These are phyloP conservation scores for Procapra przewalskii DNA, from an alignment of 2,113 vertebrate species.

Conservation along the genomic window DNA sequence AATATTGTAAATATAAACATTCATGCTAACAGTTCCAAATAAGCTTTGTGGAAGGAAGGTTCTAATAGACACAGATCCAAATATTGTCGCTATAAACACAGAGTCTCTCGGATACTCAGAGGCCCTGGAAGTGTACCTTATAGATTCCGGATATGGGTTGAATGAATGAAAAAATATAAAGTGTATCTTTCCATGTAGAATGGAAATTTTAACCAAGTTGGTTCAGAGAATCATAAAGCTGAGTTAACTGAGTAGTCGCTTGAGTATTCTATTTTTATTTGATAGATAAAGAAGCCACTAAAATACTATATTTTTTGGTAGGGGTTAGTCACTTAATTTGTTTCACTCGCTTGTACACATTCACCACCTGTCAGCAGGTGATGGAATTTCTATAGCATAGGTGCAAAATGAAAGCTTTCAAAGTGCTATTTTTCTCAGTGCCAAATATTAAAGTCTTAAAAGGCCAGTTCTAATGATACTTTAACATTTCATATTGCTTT, in stretches of 20 bases:
- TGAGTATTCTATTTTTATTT: slow-evolving; percentile 56
- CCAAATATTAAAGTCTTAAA: slow-evolving; percentile 63
- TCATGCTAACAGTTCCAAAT: background rate
- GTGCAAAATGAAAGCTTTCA: slow-evolving; percentile 63
- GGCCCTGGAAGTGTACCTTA: background rate
- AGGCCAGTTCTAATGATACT: slow-evolving; percentile 59
- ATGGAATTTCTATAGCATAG: slow-evolving; percentile 55
- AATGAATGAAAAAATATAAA: background rate
- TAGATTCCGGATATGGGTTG: background rate
- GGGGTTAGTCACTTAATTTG: slow-evolving; percentile 47
- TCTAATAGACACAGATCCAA: background rate
- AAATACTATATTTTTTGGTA: slow-evolving; percentile 55
- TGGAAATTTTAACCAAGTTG: background rate
- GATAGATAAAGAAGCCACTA: slow-evolving; percentile 48
- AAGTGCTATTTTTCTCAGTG: slow-evolving; percentile 63
- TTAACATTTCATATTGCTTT: slow-evolving; percentile 63
- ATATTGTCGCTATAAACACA: background rate
- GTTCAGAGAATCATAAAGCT: slow-evolving; percentile 17
- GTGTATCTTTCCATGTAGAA: background rate
- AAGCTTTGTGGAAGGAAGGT: background rate
- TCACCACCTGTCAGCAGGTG: slow-evolving; percentile 40
- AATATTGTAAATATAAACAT: background rate
- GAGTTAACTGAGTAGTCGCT: slow-evolving; percentile 41
- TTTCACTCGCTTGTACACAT: slow-evolving; percentile 57
- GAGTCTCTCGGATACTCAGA: background rate